Evolutionary conservation across 1,140 invertebrate genomes (phyloP).

Genomic region (Dreissena polymorpha): DNA sequence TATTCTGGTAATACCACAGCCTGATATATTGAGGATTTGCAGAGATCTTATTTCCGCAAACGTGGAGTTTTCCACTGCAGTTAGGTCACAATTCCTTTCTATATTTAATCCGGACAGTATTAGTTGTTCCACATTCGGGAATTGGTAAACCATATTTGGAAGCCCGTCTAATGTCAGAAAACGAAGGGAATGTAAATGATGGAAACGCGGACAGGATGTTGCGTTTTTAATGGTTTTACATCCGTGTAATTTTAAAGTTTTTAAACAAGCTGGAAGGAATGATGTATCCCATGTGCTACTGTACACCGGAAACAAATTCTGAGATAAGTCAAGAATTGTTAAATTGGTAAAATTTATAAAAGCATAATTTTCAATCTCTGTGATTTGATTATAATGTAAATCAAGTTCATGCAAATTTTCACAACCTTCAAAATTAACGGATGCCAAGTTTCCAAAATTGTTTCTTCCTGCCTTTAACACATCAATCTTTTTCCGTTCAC

Average conservation of each 20-base stretch:
- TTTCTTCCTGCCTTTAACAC: too few species aligned
- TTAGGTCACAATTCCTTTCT: background rate
- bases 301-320: background rate
- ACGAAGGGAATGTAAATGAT: background rate
- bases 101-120: background rate
- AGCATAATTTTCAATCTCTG: background rate
- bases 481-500: too few species aligned
- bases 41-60: slow-evolving; percentile 9
- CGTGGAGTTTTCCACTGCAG: background rate
- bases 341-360: background rate
- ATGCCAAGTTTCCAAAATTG: too few species aligned
- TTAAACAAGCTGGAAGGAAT: background rate
- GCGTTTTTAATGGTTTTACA: background rate
- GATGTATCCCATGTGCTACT: background rate
- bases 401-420: slow-evolving; percentile 24
- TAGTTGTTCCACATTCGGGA: background rate
- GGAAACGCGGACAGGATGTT: background rate
- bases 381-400: slow-evolving; percentile 20
- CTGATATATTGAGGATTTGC: slow-evolving; percentile 41
- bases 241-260: background rate
- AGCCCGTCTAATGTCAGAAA: background rate
- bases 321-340: background rate
- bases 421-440: slow-evolving; percentile 35
- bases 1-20: slow-evolving; percentile 32
- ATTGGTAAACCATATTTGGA: background rate